Conservation (phyloP, 2,888 invertebrate genomes). For the Netelia fuscicornis region DNA sequence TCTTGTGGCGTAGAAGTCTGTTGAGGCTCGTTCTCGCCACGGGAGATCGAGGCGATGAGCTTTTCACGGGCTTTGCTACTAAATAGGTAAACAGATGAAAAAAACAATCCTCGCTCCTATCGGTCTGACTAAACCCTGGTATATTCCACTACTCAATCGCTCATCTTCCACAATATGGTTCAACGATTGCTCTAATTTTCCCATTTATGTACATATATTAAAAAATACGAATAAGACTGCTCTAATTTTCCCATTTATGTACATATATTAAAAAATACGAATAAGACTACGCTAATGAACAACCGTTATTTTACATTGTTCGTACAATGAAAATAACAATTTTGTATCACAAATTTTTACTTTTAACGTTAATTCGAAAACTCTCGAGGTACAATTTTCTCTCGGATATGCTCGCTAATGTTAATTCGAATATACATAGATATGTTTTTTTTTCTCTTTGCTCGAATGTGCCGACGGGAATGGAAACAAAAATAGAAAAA, state of each 20-base stretch:
- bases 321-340: no score
- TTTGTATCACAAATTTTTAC: no score
- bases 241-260: no score
- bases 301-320: no score
- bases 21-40: slow-evolving; percentile 52
- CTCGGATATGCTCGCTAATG: background rate
- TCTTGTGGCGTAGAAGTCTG: slow-evolving; percentile 50
- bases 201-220: no score
- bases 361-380: background rate
- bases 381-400: background rate
- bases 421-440: slow-evolving; percentile 8
- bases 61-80: slow-evolving; percentile 18
- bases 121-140: slow-evolving; percentile 28
- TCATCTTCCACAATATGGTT: no score
- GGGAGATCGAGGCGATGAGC: slow-evolving; percentile 34
- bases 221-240: no score
- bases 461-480: background rate
- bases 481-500: background rate
- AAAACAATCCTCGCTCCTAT: background rate
- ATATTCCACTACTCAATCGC: slow-evolving; percentile 12
- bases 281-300: no score
- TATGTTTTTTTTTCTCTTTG: background rate
- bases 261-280: no score
- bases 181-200: no score
- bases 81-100: slow-evolving; percentile 38